Percentiles rank a stretch among this genome's conserved stretches.
Conservation (phyloP, 1,140 invertebrate genomes). For the Leptonema lineaticorne region DNA sequence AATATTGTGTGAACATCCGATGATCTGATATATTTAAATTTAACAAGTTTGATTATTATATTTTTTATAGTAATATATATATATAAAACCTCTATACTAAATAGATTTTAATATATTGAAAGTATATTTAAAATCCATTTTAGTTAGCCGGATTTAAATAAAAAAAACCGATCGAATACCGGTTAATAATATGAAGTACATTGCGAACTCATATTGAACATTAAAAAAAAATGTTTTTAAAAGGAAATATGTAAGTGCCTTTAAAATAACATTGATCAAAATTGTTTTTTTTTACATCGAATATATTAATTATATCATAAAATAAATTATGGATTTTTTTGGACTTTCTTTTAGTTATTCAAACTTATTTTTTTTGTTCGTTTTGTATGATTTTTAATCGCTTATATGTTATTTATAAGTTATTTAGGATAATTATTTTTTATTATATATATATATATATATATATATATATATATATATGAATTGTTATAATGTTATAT, state of each 20-base stretch:
- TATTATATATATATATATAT: no score
- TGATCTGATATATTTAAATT: no score
- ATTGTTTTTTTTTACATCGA: no score
- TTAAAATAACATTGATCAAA: not conserved
- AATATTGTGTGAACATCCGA: no score
- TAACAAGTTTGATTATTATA: not conserved
- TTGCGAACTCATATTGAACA: no score
- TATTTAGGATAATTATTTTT: not conserved
- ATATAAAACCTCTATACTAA: not conserved
- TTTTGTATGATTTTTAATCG: no score
- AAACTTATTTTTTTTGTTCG: no score
- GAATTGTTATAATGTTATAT: no score
- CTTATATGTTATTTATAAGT: not conserved
- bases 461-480: no score
- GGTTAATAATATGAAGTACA: not conserved
- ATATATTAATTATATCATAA: no score
- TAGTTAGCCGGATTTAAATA: not conserved
- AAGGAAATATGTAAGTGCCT: not conserved
- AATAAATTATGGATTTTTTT: no score
- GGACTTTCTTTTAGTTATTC: no score
- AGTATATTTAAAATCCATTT: not conserved
- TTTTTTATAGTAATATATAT: not conserved
- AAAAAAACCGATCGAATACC: not conserved
- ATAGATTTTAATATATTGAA: not conserved
- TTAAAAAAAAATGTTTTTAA: not conserved